These are phyloP conservation scores for Peromyscus melanophrys DNA, from an alignment of 2,797 vertebrate genomes.

Conservation along the genomic window DNA sequence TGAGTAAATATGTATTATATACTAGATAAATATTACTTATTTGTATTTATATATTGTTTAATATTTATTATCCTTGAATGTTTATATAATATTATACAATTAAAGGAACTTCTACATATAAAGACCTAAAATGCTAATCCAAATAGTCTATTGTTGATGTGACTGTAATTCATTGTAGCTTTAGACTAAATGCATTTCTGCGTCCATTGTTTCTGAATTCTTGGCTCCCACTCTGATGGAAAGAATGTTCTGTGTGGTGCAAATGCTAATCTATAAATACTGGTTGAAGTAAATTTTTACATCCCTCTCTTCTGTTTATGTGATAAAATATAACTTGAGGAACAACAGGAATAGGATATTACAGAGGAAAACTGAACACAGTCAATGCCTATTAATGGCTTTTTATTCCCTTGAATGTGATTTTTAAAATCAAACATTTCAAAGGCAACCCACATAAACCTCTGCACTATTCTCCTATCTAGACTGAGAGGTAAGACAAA, in stretches of 20 bases:
- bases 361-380: background rate
- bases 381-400: background rate
- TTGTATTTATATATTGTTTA: background rate
- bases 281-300: background rate
- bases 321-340: slow-evolving; percentile 2
- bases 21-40: background rate
- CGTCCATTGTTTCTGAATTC: background rate
- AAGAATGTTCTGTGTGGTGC: background rate
- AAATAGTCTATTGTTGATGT: background rate
- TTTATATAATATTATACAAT: background rate
- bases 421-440: slow-evolving; percentile 58
- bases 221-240: background rate
- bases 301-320: background rate
- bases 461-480: background rate
- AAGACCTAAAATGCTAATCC: background rate
- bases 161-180: background rate
- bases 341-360: background rate
- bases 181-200: background rate
- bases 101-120: background rate
- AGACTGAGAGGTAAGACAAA: background rate
- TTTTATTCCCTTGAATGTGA: slow-evolving; percentile 48
- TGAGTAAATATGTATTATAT: background rate
- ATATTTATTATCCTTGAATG: background rate
- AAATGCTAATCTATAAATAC: background rate
- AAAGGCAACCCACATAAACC: background rate